Conservation (phyloP, 2,888 invertebrate species). For the Notodonta ziczac region DNA sequence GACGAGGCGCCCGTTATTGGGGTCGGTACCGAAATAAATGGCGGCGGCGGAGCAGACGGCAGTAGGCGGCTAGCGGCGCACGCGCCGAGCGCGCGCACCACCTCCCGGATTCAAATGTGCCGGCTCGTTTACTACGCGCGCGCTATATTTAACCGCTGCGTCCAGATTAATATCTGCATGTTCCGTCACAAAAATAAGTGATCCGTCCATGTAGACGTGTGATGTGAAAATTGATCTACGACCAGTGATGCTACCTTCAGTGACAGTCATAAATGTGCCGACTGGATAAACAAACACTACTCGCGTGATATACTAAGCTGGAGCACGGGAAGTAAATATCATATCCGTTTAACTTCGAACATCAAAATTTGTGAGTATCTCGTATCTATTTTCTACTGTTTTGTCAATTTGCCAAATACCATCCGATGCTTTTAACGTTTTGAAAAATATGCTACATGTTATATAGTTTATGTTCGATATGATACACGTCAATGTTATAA, state of each 20-base stretch:
- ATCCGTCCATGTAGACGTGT: constrained; percentile 59
- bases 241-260: constrained; percentile 52
- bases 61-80: constrained; percentile 81
- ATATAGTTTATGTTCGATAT: constrained; percentile 47
- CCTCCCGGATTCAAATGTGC: constrained; percentile 67
- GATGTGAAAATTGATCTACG: constrained; percentile 66
- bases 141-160: constrained; percentile 81
- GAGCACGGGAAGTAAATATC: constrained; percentile 66
- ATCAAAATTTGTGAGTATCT: constrained; percentile 73
- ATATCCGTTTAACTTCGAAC: constrained; percentile 52
- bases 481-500: constrained; percentile 32
- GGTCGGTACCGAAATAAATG: constrained; percentile 83
- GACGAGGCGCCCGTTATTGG: constrained; percentile 79
- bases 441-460: constrained; percentile 42
- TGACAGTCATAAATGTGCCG: constrained; percentile 57
- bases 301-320: constrained; percentile 38
- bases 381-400: constrained; percentile 68
- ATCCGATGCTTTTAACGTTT: constrained; percentile 50
- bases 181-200: constrained; percentile 72
- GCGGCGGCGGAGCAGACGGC: constrained; percentile 70
- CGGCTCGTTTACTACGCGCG: constrained; percentile 71
- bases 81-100: constrained; percentile 76
- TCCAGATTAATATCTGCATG: constrained; percentile 77
- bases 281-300: constrained; percentile 55
- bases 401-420: constrained; percentile 77